Percentiles rank a stretch among this genome's conserved stretches.
Evolutionary conservation across 2,113 vertebrate genomes (phyloP).

Genomic region (Corynorhinus townsendii): DNA sequence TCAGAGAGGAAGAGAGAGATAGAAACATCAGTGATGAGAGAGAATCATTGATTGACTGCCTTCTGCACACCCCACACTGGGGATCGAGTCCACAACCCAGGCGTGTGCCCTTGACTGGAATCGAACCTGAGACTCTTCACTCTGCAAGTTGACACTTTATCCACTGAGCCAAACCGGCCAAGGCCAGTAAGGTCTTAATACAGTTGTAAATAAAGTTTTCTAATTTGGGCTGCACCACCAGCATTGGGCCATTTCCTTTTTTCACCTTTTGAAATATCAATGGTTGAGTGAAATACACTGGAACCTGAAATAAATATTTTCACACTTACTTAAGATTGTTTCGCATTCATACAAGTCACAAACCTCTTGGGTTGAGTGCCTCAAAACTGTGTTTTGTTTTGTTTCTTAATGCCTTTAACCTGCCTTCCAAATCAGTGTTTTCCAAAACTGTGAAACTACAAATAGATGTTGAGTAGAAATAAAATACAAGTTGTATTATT

Average conservation of each 20-base stretch:
- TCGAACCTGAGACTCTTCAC: too few relatives aligned
- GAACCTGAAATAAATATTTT: slow-evolving; percentile 5
- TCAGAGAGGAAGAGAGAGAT: too few relatives aligned
- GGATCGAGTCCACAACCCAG: too few relatives aligned
- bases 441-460: neutral
- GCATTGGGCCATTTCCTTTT: neutral
- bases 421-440: neutral
- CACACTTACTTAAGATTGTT: neutral
- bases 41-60: too few relatives aligned
- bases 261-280: neutral
- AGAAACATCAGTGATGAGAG: too few relatives aligned
- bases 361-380: neutral
- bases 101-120: too few relatives aligned
- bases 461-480: neutral
- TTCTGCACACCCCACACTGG: too few relatives aligned
- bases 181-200: neutral
- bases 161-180: too few relatives aligned
- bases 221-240: neutral
- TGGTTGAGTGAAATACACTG: neutral
- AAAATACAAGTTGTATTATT: neutral
- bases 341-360: neutral
- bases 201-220: neutral
- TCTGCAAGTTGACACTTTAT: too few relatives aligned
- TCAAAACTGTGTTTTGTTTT: neutral
- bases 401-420: neutral